Evolutionary conservation across 2,888 invertebrate species (phyloP).

Genomic region (Caenorhabditis sp.): DNA sequence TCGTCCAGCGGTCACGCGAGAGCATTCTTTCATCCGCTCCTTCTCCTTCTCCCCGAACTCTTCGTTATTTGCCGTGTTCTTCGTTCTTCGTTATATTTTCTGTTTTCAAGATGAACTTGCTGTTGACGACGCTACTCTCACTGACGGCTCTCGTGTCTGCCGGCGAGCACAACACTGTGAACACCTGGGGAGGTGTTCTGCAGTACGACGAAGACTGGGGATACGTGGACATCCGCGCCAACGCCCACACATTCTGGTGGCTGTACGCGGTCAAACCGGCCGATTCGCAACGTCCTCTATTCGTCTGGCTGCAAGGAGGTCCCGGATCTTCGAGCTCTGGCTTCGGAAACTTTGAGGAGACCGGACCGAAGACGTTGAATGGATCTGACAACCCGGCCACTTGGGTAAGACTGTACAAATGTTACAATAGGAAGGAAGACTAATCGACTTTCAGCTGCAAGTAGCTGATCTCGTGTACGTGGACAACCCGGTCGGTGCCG

Average conservation of each 20-base stretch:
- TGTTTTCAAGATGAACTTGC: slow-evolving; percentile 40
- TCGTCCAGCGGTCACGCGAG: slow-evolving; percentile 15
- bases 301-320: slow-evolving; percentile 91
- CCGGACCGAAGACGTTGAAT: slow-evolving; percentile 86
- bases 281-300: slow-evolving; percentile 82
- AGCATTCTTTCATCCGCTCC: too few species aligned
- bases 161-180: slow-evolving; percentile 61
- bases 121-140: slow-evolving; percentile 18
- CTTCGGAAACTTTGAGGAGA: slow-evolving; percentile 90
- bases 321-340: slow-evolving; percentile 88
- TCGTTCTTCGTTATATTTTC: too few species aligned
- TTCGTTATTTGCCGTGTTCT: too few species aligned
- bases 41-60: background rate
- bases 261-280: slow-evolving; percentile 83
- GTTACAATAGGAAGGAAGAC: too few species aligned
- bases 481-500: slow-evolving; percentile 92
- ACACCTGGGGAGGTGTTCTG: slow-evolving; percentile 64
- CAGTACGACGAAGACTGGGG: slow-evolving; percentile 69
- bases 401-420: slow-evolving; percentile 85
- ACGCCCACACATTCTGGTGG: slow-evolving; percentile 82
- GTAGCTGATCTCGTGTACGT: slow-evolving; percentile 89
- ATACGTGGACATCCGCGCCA: slow-evolving; percentile 58
- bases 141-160: slow-evolving; percentile 25
- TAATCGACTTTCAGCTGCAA: slow-evolving; percentile 83
- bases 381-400: slow-evolving; percentile 85